Conservation (phyloP, 2,888 invertebrate species). For the Coleophora deauratella region DNA sequence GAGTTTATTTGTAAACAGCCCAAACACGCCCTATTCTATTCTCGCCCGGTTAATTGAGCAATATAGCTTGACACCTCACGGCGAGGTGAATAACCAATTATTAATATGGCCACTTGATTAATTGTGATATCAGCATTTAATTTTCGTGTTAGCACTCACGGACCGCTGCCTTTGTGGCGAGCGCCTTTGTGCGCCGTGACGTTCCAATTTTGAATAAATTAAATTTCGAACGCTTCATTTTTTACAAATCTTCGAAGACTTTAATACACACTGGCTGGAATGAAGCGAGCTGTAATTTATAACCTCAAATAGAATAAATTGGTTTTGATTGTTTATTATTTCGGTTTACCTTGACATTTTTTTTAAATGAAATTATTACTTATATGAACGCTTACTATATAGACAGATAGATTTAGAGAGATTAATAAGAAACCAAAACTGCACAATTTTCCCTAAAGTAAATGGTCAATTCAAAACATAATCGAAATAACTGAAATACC, state of each 20-base stretch:
- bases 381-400: no score
- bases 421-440: no score
- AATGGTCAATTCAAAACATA: no score
- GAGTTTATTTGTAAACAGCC: conserved; percentile 42
- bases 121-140: conserved; percentile 75
- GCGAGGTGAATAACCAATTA: conserved; percentile 71
- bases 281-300: conserved; percentile 66
- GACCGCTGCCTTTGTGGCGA: conserved; percentile 56
- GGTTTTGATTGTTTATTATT: conserved; percentile 45
- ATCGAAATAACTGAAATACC: no score
- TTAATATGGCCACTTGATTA: conserved; percentile 72
- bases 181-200: conserved; percentile 67
- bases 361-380: conserved; percentile 24
- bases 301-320: conserved; percentile 51
- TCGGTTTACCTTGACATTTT: conserved; percentile 24
- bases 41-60: conserved; percentile 68
- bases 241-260: conserved; percentile 47
- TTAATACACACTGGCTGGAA: conserved; percentile 33
- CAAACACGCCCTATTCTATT: conserved; percentile 64
- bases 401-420: no score
- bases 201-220: conserved; percentile 75
- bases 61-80: conserved; percentile 73
- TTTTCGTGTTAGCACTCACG: conserved; percentile 70
- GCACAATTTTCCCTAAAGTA: no score
- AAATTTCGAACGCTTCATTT: conserved; percentile 74